These are phyloP conservation scores for Ctenosaura bakeri DNA, from an alignment of 2,797 vertebrate species.

Conservation along the genomic window DNA sequence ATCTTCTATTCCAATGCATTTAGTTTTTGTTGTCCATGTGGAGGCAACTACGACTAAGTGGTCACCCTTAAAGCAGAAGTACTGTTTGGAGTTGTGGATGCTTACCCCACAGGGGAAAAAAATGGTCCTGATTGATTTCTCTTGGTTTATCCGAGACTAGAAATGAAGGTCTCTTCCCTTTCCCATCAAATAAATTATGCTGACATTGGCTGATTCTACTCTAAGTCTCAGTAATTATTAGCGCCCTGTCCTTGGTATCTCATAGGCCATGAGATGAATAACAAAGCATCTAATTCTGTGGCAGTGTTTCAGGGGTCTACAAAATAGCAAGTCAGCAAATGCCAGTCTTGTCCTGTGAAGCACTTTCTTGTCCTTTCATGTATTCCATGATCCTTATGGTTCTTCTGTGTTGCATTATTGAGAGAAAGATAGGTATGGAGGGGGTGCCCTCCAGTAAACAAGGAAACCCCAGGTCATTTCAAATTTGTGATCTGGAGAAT, in stretches of 20 bases:
- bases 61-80: neutral
- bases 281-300: constrained; percentile 8
- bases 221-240: constrained; percentile 17
- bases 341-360: neutral
- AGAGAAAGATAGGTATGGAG: neutral
- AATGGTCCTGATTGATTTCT: constrained; percentile 4
- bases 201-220: constrained; percentile 3
- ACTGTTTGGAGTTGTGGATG: neutral
- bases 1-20: neutral
- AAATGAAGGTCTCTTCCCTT: constrained; percentile 7
- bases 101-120: neutral
- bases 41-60: neutral
- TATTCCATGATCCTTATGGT: neutral
- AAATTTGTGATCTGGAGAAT: neutral
- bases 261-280: constrained; percentile 12
- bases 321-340: constrained; percentile 18
- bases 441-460: neutral
- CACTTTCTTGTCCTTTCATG: neutral
- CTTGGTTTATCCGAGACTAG: constrained; percentile 6
- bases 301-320: neutral
- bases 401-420: neutral
- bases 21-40: neutral
- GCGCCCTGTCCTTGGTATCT: constrained; percentile 4
- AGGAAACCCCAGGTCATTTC: neutral
- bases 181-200: constrained; percentile 13